Conservation (phyloP, 2,113 vertebrate species). For the Emydocephalus ijimae region DNA sequence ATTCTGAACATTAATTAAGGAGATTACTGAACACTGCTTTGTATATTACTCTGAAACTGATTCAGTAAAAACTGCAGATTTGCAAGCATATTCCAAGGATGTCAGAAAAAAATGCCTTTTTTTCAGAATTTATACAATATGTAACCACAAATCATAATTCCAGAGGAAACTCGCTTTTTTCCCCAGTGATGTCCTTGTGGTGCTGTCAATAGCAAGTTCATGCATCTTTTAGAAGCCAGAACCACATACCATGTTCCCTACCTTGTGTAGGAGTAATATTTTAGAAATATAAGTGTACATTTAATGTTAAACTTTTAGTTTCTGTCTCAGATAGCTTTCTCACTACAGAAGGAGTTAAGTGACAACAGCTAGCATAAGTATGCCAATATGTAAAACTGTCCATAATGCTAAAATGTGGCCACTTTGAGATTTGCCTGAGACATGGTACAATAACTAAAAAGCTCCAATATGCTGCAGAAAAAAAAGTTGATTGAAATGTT, state of each 20-base stretch:
- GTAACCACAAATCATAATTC: neutral
- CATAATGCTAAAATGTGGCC: neutral
- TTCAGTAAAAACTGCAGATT: neutral
- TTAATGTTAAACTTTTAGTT: neutral
- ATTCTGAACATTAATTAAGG: neutral
- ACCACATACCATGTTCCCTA: neutral
- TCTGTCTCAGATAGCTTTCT: neutral
- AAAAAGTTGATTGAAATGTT: neutral
- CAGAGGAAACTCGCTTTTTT: neutral
- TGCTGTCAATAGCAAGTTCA: neutral
- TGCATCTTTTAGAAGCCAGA: neutral
- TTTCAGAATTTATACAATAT: neutral
- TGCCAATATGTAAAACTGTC: neutral
- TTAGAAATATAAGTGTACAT: neutral
- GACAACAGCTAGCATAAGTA: neutral
- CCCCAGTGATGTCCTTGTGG: neutral
- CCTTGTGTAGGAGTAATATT: neutral
- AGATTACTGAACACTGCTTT: neutral
- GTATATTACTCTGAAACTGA: neutral
- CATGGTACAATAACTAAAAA: neutral
- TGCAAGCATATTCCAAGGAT: neutral
- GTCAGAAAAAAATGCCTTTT: neutral
- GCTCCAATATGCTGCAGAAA: neutral
- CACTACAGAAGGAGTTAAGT: neutral
- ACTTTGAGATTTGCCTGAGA: neutral